These are phyloP conservation scores for Philereme vetulata DNA, from an alignment of 2,888 invertebrate genomes.

Conservation along the genomic window DNA sequence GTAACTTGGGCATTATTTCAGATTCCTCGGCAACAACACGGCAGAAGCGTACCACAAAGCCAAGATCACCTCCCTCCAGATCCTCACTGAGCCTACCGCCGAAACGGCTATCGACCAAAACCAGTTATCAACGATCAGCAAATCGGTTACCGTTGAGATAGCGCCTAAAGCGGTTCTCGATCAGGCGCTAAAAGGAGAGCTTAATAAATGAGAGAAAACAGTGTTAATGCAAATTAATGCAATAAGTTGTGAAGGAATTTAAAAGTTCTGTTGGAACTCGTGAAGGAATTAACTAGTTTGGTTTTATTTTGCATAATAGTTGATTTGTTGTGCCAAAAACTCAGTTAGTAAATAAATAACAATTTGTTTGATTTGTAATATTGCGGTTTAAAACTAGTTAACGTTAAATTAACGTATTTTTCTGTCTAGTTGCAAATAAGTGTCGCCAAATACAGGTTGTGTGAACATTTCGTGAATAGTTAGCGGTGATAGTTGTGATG, in stretches of 20 bases:
- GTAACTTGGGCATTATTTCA: slow-evolving; percentile 56
- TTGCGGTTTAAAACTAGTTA: no score
- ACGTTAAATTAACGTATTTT: no score
- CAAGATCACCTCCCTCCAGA: slow-evolving; percentile 93
- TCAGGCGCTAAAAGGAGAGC: slow-evolving; percentile 69
- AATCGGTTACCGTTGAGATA: slow-evolving; percentile 78
- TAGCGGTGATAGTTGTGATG: background rate
- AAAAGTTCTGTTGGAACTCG: background rate
- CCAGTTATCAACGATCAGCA: slow-evolving; percentile 75
- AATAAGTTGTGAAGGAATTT: background rate
- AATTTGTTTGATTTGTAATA: no score
- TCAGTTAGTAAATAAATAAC: no score
- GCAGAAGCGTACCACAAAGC: slow-evolving; percentile 96
- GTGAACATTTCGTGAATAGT: slow-evolving; percentile 20
- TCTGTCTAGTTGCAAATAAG: slow-evolving; percentile 12
- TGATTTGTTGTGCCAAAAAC: no score
- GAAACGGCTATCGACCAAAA: slow-evolving; percentile 48
- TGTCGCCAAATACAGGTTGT: slow-evolving; percentile 30
- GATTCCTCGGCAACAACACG: slow-evolving; percentile 93
- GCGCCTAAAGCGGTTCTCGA: slow-evolving; percentile 72
- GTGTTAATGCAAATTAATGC: no score
- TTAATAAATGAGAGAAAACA: slow-evolving; percentile 44
- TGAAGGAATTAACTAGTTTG: no score
- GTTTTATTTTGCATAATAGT: no score
- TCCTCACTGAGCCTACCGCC: slow-evolving; percentile 62